Evolutionary conservation across 2,797 vertebrate genomes (phyloP), one percentile per base, ranked within the genome.

Genomic region (Anomalospiza imberbis): DNA sequence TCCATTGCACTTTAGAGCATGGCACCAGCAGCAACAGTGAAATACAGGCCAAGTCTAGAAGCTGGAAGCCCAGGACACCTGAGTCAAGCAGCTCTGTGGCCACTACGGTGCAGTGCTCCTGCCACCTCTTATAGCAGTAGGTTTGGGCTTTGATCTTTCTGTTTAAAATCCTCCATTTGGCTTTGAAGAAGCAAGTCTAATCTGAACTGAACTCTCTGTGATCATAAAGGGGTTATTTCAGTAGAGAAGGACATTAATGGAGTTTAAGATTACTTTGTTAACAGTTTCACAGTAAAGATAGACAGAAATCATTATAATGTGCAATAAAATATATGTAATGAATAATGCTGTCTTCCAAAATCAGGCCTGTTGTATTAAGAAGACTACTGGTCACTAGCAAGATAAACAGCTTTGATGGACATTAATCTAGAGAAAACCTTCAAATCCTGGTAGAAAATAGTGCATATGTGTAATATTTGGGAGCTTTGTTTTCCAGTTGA

Each of bases 91-190:
- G 16, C 7, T 29, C 16, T 9, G 32, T 19, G 45, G 18, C 12
- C 28, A 7, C 24, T 28, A 16, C 0, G 0, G 9, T 29, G 18
- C 4, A 1, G 10, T 36, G 34, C 19, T 54, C 13, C 17, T 51
- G 28, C 8, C 31, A 40, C 22, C 8, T 34, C 58, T 31, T 45
- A 16, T 1, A 58, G 11, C 14, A 7, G 12, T 16, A 44, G 29
- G 28, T 21, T 5, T 40, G 25, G 28, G 7, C 17, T 72, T 84
- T 19, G 16, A 38, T 13, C 14, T 36, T 66, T 48, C 17, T 74
- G 17, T 31, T 40, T 42, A 84, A 63, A 71, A 47, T 16, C 50
- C 11, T 68, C 31, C 5, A 6, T 28, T 28, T 47, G 29, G 10
- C 36, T 87, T 62, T 62, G 40, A 94, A 82, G 58, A 86, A 87